These are phyloP conservation scores for Luffia ferchaultella DNA, from an alignment of 2,888 invertebrate genomes.

Conservation along the genomic window DNA sequence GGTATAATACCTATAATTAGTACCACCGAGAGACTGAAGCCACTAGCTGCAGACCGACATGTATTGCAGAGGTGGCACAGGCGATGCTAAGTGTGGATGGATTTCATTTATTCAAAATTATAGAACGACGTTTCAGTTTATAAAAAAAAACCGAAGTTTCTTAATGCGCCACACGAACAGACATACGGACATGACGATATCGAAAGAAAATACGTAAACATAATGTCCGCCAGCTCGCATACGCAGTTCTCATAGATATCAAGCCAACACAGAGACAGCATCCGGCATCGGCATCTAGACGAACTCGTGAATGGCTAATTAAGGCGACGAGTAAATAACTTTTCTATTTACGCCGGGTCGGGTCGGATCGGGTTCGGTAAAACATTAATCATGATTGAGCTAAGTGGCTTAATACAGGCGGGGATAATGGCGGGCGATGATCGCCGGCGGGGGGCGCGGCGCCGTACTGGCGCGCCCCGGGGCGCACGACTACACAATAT, in stretches of 20 bases:
- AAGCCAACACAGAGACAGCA: constrained; percentile 31
- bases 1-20: constrained; percentile 46
- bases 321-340: constrained; percentile 59
- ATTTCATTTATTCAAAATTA: no score
- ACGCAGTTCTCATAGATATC: no score
- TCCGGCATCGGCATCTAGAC: constrained; percentile 48
- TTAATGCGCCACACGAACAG: no score
- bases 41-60: constrained; percentile 15
- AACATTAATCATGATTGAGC: constrained; percentile 68
- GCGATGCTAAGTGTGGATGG: no score
- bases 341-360: constrained; percentile 54
- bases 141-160: no score
- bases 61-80: no score
- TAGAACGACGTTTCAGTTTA: no score
- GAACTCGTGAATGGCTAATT: constrained; percentile 63
- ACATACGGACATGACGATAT: no score
- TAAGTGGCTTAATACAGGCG: constrained; percentile 63
- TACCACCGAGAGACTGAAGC: constrained; percentile 29
- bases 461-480: constrained; percentile 45
- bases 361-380: constrained; percentile 39
- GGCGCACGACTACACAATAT: constrained; percentile 28
- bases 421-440: constrained; percentile 62
- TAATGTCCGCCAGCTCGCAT: no score
- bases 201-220: no score
- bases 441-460: constrained; percentile 54